Percentiles rank a stretch among this genome's conserved stretches.
These are phyloP conservation scores for Microcaecilia unicolor DNA, from an alignment of 2,797 vertebrate species.

Conservation along the genomic window DNA sequence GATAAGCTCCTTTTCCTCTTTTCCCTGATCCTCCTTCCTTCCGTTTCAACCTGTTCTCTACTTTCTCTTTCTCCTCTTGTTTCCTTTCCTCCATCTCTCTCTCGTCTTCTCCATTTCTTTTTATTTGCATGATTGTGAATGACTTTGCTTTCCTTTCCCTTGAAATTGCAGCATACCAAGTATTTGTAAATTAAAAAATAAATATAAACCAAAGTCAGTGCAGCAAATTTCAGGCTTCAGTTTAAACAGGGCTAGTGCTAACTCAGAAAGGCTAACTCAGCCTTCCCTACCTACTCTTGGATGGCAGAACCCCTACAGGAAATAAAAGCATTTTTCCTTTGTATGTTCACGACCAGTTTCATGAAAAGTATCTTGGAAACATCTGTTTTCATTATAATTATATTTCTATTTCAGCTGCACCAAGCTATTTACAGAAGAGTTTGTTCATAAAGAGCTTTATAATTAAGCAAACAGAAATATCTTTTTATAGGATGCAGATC, in stretches of 20 bases:
- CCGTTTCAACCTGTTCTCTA: too few species aligned
- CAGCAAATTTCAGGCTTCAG: not conserved
- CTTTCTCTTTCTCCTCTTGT: too few species aligned
- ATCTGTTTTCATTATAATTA: conserved; percentile 74
- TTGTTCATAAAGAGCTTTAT: conserved; percentile 72
- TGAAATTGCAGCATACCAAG: too few species aligned
- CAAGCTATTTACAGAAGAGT: conserved; percentile 72
- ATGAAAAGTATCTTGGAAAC: conserved; percentile 63
- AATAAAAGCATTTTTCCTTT: conserved; percentile 39
- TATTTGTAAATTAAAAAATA: too few species aligned
- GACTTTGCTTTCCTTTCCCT: too few species aligned
- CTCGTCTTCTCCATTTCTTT: too few species aligned
- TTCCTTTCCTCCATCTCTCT: too few species aligned
- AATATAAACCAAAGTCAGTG: not conserved
- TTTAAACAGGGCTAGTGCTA: not conserved
- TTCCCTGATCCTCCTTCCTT: not conserved
- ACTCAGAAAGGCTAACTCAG: not conserved
- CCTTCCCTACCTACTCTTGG: too few species aligned
- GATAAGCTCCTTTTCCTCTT: too few species aligned
- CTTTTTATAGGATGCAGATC: conserved; percentile 72
- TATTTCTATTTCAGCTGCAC: conserved; percentile 76
- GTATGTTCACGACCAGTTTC: conserved; percentile 57
- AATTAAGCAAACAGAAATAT: conserved; percentile 78
- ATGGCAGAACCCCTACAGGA: too few species aligned
- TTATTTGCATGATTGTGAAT: too few species aligned